phyloP scores from a whole-genome alignment of 1,140 invertebrate genomes.

The Drosophila burlai region DNA sequence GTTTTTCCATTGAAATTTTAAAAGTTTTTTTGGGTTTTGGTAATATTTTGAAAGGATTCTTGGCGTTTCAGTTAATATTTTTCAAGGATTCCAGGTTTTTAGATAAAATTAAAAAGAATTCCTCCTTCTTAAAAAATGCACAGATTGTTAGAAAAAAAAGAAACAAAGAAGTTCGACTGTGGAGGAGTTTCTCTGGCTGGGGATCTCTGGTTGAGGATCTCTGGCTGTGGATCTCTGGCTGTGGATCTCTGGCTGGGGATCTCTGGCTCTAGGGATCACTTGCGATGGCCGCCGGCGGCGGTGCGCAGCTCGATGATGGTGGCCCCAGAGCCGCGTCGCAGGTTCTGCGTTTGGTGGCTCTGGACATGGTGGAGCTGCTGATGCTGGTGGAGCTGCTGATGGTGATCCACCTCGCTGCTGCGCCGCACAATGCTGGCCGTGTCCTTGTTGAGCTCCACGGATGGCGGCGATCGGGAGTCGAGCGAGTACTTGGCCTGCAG shows the following conservation, averaged over 20 bases:
- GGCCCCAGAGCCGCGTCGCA: slow-evolving; percentile 63
- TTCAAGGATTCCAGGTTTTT: background rate
- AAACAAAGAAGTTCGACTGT: slow-evolving; percentile 12
- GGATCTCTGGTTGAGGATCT: background rate
- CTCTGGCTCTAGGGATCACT: slow-evolving; percentile 26
- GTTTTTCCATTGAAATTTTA: background rate
- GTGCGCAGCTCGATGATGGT: slow-evolving; percentile 69
- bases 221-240: background rate
- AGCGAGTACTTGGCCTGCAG: slow-evolving; percentile 73
- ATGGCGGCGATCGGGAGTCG: slow-evolving; percentile 71
- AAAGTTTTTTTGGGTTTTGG: background rate
- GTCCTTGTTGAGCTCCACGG: slow-evolving; percentile 83
- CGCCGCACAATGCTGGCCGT: slow-evolving; percentile 86
- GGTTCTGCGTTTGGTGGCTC: slow-evolving; percentile 54
- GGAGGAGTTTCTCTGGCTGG: background rate
- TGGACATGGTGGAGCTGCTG: slow-evolving; percentile 45
- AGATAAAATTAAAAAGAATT: background rate
- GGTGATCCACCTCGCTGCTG: slow-evolving; percentile 87
- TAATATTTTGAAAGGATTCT: background rate
- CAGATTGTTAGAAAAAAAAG: background rate
- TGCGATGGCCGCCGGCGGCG: slow-evolving; percentile 46
- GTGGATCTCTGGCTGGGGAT: background rate
- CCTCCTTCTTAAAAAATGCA: background rate
- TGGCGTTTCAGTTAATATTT: too few relatives aligned
- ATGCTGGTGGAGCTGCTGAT: slow-evolving; percentile 26